A percentile compares a stretch with the other conserved stretches of the same genome.
phyloP scores from a whole-genome alignment of 1,140 invertebrate genomes.

The Bathynomus jamesi region DNA sequence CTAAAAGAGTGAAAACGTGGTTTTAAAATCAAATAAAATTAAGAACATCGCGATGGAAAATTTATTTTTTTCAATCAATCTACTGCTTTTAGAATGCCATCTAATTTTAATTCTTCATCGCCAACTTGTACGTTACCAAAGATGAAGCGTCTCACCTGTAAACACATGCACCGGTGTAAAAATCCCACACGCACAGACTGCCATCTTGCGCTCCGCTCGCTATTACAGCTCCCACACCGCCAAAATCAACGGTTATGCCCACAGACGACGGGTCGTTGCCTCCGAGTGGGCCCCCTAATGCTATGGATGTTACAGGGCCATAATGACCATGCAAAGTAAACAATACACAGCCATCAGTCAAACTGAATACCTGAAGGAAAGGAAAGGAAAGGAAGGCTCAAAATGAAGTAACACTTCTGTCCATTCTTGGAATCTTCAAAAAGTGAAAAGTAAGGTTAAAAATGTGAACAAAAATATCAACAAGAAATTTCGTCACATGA shows the following conservation, averaged over 20 bases:
- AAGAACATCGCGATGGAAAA: too few relatives aligned
- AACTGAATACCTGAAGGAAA: constrained; percentile 59
- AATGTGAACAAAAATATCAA: too few relatives aligned
- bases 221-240: constrained; percentile 54
- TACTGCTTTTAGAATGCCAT: too few relatives aligned
- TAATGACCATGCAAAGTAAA: constrained; percentile 90
- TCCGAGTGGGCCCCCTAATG: constrained; percentile 50
- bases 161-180: constrained; percentile 64
- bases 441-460: too few relatives aligned
- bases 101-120: too few relatives aligned
- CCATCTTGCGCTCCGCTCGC: constrained; percentile 90
- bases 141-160: constrained; percentile 29
- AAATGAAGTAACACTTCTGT: too few relatives aligned
- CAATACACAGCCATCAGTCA: constrained; percentile 67
- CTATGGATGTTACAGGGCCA: constrained; percentile 82
- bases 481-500: too few relatives aligned
- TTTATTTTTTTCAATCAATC: too few relatives aligned
- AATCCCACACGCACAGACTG: constrained; percentile 85
- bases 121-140: too few relatives aligned
- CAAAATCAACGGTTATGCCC: constrained; percentile 18
- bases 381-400: constrained; percentile 33
- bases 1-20: too few relatives aligned
- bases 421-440: too few relatives aligned
- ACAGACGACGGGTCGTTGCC: constrained; percentile 9
- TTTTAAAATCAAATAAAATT: too few relatives aligned